Evolutionary conservation across 1,140 invertebrate genomes (phyloP), one percentile per base, ranked within the genome.

Genomic region (Dysdera silvatica): DNA sequence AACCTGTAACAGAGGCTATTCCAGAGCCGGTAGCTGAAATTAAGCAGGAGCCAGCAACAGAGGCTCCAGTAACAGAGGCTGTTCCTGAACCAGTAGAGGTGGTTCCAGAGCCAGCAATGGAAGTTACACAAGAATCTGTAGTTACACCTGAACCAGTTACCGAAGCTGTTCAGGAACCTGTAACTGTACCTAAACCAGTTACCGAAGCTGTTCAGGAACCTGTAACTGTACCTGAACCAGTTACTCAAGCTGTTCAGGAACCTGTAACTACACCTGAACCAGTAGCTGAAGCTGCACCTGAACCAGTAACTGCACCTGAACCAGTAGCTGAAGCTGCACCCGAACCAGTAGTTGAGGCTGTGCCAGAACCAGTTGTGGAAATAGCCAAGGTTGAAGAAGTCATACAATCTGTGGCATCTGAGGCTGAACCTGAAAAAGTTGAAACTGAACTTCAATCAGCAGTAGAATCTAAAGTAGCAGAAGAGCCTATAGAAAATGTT

Each of bases 171-270:
- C n/a, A n/a, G n/a, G n/a, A n/a, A n/a, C n/a, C n/a, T n/a, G n/a
- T n/a, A n/a, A n/a, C n/a, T n/a, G n/a, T n/a, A n/a, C n/a, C n/a
- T n/a, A n/a, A n/a, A n/a, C n/a, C n/a, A n/a, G n/a, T n/a, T n/a
- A n/a, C n/a, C n/a, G n/a, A n/a, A n/a, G n/a, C n/a, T n/a, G n/a
- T n/a, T n/a, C n/a, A n/a, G n/a, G n/a, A n/a, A n/a, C n/a, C n/a
- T n/a, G n/a, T n/a, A n/a, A n/a, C n/a, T n/a, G n/a, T n/a, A n/a
- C n/a, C n/a, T n/a, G n/a, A n/a, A n/a, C n/a, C n/a, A n/a, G n/a
- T n/a, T n/a, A n/a, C n/a, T n/a, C 31, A 40, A 43, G n/a, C 48
- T 10, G 58, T 37, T 37, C 58, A 61, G 33, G 53, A 52, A 53
- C 20, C 14, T 20, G 49, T 52, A 41, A 37, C 61, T 0, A 48